Evolutionary conservation across 2,888 invertebrate species (phyloP), one percentile per base, ranked within the genome.

Genomic region (Lasioglossum villosulum): DNA sequence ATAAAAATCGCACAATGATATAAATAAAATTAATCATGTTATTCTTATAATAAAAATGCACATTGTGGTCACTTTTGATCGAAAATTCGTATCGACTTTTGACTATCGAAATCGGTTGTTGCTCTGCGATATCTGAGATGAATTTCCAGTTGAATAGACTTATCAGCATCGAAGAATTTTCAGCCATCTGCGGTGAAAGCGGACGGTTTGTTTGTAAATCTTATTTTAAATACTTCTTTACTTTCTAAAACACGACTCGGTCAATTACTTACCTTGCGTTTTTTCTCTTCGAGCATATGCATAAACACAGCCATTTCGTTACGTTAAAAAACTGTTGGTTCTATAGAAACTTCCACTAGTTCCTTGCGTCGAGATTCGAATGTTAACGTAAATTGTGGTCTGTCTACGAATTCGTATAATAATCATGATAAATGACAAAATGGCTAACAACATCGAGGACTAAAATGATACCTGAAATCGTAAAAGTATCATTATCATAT

Each of bases 171-270:
- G 39, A 39, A 59, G 27, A 56, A 59, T 39, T 19, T 14, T 39
- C 56, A 27, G 16, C 39, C 56, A 27, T 59, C 59, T 19, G n/a
- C 27, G 59, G 71, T 45, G 71, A 72, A 72, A 16, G 74, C 45
- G 70, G 39, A 30, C 59, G 39, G 30, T 75, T 75, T 56, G 56
- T 56, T 75, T 63, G 75, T 42, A 59, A 66, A 30, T 66, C 30
- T 68, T 27, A 30, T 45, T 76, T 45, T 23, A n/a, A 37, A 74
- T 56, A 74, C 42, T 75, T 75, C 63, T 27, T 45, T 37, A 66
- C 71, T 72, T 72, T 72, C 71, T 72, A 72, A 68, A 73, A 30
- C 52, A 39, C 71, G 14, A 34, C 66, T 74, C 73, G 30, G 34
- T 39, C 66, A 66, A 66, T 66, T 34, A 30, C 66, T 66, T 66